Evolutionary conservation across 1,140 invertebrate genomes (phyloP).

Genomic region (Lordiphosa collinella): DNA sequence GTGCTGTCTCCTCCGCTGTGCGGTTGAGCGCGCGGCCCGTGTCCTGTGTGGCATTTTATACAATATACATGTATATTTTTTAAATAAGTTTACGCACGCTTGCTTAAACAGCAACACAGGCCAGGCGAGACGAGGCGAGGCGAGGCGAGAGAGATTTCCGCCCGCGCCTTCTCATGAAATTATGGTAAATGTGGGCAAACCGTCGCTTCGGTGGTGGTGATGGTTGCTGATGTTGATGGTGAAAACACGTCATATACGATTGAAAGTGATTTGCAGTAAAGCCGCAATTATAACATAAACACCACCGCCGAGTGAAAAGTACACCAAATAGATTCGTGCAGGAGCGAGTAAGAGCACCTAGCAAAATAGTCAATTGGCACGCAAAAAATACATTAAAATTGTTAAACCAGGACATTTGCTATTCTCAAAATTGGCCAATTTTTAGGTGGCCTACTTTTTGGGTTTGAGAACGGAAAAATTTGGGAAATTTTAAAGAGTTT

Average conservation of each 20-base stretch:
- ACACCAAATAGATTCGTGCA: neutral
- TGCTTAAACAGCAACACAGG: constrained; percentile 62
- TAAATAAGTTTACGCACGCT: constrained; percentile 74
- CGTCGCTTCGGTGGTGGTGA: too few relatives aligned
- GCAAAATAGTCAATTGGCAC: constrained; percentile 26
- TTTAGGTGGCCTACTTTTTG: too few relatives aligned
- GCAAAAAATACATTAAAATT: constrained; percentile 38
- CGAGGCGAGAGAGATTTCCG: neutral
- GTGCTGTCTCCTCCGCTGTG: constrained; percentile 19
- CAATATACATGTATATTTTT: constrained; percentile 14
- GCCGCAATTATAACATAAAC: constrained; percentile 49
- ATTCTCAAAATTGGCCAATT: too few relatives aligned
- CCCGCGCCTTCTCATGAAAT: constrained; percentile 20
- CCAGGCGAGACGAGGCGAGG: constrained; percentile 17
- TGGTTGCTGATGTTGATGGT: neutral
- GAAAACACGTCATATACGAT: constrained; percentile 25
- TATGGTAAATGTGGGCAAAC: constrained; percentile 27
- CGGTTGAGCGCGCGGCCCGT: constrained; percentile 23
- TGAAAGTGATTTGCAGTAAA: constrained; percentile 67
- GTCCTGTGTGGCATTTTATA: constrained; percentile 21
- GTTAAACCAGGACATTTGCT: constrained; percentile 5
- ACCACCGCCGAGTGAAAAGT: neutral
- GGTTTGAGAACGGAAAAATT: too few relatives aligned
- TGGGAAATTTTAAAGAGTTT: too few relatives aligned
- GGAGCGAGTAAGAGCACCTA: too few relatives aligned